A percentile compares a stretch with the other conserved stretches of the same genome.
phyloP scores from a whole-genome alignment of 2,113 vertebrate species.

The Callipepla squamata region DNA sequence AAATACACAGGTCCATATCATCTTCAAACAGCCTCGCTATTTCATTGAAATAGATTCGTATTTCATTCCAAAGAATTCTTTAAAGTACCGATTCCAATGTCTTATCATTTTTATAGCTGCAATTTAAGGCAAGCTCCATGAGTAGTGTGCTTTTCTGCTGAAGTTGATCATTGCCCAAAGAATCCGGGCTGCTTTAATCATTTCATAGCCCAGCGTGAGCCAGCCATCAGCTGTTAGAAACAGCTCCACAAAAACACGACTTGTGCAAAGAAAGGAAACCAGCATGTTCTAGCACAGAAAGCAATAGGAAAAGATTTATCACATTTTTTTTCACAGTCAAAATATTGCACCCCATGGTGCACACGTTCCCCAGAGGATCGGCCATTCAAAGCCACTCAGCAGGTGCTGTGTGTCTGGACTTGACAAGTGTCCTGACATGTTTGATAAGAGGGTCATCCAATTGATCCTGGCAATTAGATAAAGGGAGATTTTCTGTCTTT shows the following conservation, averaged over 20 bases:
- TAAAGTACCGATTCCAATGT: background rate
- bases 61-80: background rate
- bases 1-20: background rate
- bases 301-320: background rate
- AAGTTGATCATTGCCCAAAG: background rate
- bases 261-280: background rate
- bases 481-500: background rate
- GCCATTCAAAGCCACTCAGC: background rate
- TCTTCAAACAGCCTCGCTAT: background rate
- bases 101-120: background rate
- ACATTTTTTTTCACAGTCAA: background rate
- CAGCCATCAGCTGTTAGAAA: background rate
- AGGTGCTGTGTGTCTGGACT: background rate
- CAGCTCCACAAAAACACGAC: background rate
- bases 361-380: background rate
- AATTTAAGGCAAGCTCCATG: background rate
- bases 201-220: background rate
- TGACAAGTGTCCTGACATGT: background rate
- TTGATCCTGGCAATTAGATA: background rate
- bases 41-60: background rate
- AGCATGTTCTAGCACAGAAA: background rate
- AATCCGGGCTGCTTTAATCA: constrained; percentile 21
- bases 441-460: background rate
- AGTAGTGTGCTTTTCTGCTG: background rate
- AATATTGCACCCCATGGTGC: background rate